phyloP scores from a whole-genome alignment of 2,113 vertebrate genomes.

The Syngnathus scovelli region DNA sequence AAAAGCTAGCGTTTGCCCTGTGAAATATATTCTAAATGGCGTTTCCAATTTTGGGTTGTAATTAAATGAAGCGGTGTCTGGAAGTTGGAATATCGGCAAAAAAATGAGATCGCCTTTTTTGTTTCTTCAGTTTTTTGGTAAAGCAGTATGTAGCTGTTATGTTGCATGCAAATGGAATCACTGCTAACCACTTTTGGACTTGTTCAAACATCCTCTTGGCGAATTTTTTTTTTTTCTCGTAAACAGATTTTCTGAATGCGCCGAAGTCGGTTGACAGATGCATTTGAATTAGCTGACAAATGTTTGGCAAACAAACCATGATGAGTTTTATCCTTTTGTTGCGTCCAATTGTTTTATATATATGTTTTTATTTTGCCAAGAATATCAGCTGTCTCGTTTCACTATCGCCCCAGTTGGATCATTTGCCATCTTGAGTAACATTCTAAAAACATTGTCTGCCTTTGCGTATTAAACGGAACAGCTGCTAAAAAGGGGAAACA shows the following conservation, averaged over 20 bases:
- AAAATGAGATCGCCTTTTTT: too few species aligned
- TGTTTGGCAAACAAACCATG: background rate
- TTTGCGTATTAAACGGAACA: slow-evolving; percentile 30
- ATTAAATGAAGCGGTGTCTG: background rate
- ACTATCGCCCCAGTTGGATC: slow-evolving; percentile 10
- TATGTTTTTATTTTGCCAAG: background rate
- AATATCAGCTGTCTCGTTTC: slow-evolving; percentile 16
- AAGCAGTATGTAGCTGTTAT: too few species aligned
- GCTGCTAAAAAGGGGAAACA: slow-evolving; percentile 12
- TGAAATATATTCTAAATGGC: slow-evolving; percentile 16
- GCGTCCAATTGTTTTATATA: background rate
- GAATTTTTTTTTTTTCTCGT: too few species aligned
- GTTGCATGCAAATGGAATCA: too few species aligned
- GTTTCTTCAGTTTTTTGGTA: too few species aligned
- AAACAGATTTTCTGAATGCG: background rate
- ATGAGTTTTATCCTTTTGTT: background rate
- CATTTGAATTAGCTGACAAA: background rate
- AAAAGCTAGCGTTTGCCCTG: slow-evolving; percentile 20
- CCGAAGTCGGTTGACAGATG: background rate
- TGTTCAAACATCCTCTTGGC: background rate
- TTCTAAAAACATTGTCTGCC: slow-evolving; percentile 8
- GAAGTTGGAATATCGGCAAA: background rate
- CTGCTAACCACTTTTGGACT: background rate
- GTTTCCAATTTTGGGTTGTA: background rate
- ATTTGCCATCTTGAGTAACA: slow-evolving; percentile 34